Percentiles rank a stretch among this genome's conserved stretches.
These are phyloP conservation scores for Coboldia fuscipes DNA, from an alignment of 1,140 invertebrate species.

Conservation along the genomic window DNA sequence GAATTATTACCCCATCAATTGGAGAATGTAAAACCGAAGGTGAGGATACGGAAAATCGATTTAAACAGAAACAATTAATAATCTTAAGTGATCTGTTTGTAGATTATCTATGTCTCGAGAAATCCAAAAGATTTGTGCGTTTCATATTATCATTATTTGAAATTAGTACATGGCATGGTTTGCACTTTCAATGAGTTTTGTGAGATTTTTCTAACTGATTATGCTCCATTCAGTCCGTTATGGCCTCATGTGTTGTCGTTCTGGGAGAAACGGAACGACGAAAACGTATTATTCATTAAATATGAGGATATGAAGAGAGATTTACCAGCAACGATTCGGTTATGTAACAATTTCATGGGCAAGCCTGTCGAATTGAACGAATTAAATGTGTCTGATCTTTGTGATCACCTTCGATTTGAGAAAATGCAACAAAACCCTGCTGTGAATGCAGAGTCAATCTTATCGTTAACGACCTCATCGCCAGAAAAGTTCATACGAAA, in stretches of 20 bases:
- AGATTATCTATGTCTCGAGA: slow-evolving; percentile 76
- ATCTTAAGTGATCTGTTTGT: slow-evolving; percentile 4
- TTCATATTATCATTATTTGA: slow-evolving; percentile 74
- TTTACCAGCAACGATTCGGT: slow-evolving; percentile 33
- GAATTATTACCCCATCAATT: slow-evolving; percentile 45
- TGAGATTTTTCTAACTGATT: slow-evolving; percentile 48
- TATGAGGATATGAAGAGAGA: slow-evolving; percentile 73
- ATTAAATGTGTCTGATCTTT: slow-evolving; percentile 37
- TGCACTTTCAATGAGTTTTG: slow-evolving; percentile 64
- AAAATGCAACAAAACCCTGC: slow-evolving; percentile 64
- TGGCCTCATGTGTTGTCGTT: slow-evolving; percentile 47
- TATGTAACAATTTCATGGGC: slow-evolving; percentile 49
- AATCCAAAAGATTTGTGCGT: slow-evolving; percentile 90
- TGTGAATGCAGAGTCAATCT: slow-evolving; percentile 41
- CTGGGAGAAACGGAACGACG: slow-evolving; percentile 48
- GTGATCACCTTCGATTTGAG: slow-evolving; percentile 53
- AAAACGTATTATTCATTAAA: slow-evolving; percentile 58
- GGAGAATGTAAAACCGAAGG: slow-evolving; percentile 46
- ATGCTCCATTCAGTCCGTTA: slow-evolving; percentile 41
- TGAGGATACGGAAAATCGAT: slow-evolving; percentile 11
- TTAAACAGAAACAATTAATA: not conserved
- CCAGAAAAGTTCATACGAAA: slow-evolving; percentile 49
- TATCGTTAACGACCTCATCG: slow-evolving; percentile 28
- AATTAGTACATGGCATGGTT: slow-evolving; percentile 41
- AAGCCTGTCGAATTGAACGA: slow-evolving; percentile 35